phyloP scores from a whole-genome alignment of 2,113 vertebrate genomes.

The Psophia crepitans region DNA sequence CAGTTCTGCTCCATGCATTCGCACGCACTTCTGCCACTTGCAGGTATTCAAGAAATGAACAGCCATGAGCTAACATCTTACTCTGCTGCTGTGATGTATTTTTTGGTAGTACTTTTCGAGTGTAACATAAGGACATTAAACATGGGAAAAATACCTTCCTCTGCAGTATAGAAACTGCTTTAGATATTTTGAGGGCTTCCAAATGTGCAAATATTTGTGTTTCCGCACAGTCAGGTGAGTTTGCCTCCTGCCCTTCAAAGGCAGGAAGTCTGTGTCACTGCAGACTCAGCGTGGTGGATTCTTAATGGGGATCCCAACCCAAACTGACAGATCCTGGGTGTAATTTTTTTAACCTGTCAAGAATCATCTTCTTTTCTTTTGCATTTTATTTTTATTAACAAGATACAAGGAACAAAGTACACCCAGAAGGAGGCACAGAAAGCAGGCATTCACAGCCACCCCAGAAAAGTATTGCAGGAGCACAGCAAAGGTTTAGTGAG shows the following conservation, averaged over 20 bases:
- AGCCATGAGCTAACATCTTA: background rate
- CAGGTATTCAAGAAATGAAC: background rate
- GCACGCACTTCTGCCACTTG: background rate
- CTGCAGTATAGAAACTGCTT: background rate
- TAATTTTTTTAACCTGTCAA: slow-evolving; percentile 52
- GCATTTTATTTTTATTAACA: slow-evolving; percentile 38
- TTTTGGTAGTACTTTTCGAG: background rate
- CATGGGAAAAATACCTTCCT: background rate
- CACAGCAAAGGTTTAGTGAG: background rate
- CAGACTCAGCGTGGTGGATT: background rate
- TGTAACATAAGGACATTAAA: background rate
- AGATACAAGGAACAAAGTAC: background rate
- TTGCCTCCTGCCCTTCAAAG: slow-evolving; percentile 36
- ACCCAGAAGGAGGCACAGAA: background rate
- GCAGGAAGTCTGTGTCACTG: slow-evolving; percentile 35
- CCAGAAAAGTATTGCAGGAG: background rate
- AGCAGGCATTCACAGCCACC: background rate
- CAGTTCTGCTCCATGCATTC: background rate
- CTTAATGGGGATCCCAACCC: slow-evolving; percentile 52
- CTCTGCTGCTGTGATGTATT: background rate
- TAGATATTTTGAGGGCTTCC: background rate
- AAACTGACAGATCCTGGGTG: slow-evolving; percentile 39
- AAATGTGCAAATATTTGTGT: slow-evolving; percentile 52
- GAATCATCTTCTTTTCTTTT: slow-evolving; percentile 15
- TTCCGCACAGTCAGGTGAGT: slow-evolving; percentile 27